A percentile compares a stretch with the other conserved stretches of the same genome.
These are phyloP conservation scores for Corythucha ciliata DNA, from an alignment of 2,888 invertebrate species.

Conservation along the genomic window DNA sequence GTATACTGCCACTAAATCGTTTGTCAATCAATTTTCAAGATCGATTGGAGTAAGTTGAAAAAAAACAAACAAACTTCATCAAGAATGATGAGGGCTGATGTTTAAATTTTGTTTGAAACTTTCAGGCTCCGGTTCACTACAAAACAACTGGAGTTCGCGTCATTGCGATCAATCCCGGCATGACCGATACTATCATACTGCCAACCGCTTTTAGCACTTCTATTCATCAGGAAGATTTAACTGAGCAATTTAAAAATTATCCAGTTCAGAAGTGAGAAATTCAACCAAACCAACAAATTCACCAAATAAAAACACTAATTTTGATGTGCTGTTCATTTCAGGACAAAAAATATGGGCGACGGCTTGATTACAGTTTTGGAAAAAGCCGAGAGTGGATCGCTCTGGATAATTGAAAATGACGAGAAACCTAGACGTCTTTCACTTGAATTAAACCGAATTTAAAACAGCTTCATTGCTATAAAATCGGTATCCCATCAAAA, in stretches of 20 bases:
- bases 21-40: constrained; percentile 25
- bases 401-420: constrained; percentile 27
- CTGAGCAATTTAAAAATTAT: neutral
- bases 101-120: too few relatives aligned
- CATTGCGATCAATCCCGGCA: constrained; percentile 25
- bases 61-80: too few relatives aligned
- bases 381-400: constrained; percentile 25
- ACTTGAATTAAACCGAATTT: too few relatives aligned
- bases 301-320: constrained; percentile 6
- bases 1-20: constrained; percentile 28
- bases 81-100: too few relatives aligned
- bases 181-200: constrained; percentile 24
- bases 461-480: too few relatives aligned
- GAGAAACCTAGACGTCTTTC: too few relatives aligned
- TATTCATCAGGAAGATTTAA: neutral
- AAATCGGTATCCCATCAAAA: too few relatives aligned
- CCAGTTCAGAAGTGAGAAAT: constrained; percentile 7
- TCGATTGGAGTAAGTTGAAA: constrained; percentile 23
- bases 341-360: constrained; percentile 21
- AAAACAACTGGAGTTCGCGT: constrained; percentile 24
- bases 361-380: constrained; percentile 24
- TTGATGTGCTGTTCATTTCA: neutral
- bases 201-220: neutral
- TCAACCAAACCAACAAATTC: neutral
- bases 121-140: constrained; percentile 24